A percentile compares a stretch with the other conserved stretches of the same genome.
Evolutionary conservation across 2,113 vertebrate species (phyloP).

Genomic region (Eurypyga helias): DNA sequence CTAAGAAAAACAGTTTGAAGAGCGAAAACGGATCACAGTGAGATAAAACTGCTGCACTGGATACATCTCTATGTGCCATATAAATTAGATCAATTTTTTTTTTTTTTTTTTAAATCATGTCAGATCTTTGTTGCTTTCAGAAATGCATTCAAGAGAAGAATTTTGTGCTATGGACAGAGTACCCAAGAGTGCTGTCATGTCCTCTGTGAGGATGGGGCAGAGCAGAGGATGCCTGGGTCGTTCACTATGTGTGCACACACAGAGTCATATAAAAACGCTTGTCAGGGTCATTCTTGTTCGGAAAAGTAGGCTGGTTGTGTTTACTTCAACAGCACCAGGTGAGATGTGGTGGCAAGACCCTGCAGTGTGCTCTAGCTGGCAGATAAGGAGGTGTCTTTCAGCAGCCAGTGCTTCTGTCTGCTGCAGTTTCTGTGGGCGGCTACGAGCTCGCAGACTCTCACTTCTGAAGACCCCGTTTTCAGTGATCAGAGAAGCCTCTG

Average conservation of each 20-base stretch:
- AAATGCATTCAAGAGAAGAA: background rate
- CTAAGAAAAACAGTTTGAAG: background rate
- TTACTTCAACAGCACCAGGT: background rate
- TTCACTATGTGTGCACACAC: background rate
- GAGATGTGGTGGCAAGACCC: background rate
- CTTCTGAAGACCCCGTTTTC: background rate
- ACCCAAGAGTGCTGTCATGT: background rate
- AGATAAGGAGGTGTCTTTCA: background rate
- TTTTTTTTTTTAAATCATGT: background rate
- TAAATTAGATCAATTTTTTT: background rate
- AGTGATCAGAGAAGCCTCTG: background rate
- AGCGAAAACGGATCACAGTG: background rate
- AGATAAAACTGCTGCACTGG: background rate
- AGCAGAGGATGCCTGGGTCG: background rate
- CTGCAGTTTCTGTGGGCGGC: background rate
- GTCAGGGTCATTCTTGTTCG: background rate
- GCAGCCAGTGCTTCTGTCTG: background rate
- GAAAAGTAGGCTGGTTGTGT: background rate
- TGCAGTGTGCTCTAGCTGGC: background rate
- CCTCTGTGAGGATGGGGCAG: background rate
- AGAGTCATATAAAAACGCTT: background rate
- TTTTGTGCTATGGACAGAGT: background rate
- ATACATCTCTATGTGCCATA: background rate
- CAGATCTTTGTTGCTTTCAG: background rate
- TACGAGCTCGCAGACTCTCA: background rate